These are phyloP conservation scores for Sorex araneus DNA, from an alignment of 2,113 vertebrate genomes.

Conservation along the genomic window DNA sequence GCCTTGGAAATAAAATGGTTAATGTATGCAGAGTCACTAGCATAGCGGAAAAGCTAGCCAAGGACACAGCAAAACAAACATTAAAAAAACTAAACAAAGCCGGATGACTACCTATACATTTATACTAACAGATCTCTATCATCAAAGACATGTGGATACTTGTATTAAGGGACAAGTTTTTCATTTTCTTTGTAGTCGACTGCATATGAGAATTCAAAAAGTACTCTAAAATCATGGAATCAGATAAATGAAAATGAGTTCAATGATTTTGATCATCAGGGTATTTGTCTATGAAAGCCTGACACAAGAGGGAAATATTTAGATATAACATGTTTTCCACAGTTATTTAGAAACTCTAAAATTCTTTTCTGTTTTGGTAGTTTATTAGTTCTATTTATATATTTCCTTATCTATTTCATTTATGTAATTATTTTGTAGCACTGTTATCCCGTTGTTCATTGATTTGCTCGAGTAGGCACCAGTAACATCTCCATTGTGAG, in stretches of 20 bases:
- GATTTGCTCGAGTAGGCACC: no score
- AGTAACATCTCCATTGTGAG: no score
- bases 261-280: not conserved
- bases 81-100: not conserved
- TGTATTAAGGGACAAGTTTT: constrained; percentile 7
- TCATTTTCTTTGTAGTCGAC: not conserved
- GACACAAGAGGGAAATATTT: not conserved
- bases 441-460: no score
- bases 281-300: not conserved
- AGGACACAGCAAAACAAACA: constrained; percentile 29
- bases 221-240: constrained; percentile 28
- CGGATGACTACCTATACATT: constrained; percentile 31
- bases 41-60: not conserved
- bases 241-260: not conserved
- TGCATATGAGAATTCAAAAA: not conserved
- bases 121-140: not conserved
- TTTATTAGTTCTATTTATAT: not conserved
- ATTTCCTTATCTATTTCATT: constrained; percentile 1
- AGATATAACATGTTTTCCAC: not conserved
- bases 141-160: not conserved
- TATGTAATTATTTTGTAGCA: constrained; percentile 2
- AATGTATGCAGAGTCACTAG: constrained; percentile 63
- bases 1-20: constrained; percentile 59
- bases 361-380: not conserved
- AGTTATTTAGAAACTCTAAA: not conserved